Conservation (phyloP, 2,888 invertebrate genomes). For the Pollenia griseotomentosa region DNA sequence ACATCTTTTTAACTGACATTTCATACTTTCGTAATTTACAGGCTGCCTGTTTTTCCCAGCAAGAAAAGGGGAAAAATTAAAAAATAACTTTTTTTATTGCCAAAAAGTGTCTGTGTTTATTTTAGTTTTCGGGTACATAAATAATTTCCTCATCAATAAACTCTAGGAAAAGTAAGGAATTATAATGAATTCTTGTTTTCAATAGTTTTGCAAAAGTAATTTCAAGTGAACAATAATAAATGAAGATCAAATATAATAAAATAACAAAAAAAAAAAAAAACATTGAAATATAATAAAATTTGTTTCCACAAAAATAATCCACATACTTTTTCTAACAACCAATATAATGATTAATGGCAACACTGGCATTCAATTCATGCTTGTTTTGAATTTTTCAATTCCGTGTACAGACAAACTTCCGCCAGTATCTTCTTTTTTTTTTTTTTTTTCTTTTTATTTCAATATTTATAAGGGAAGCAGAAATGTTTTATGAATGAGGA, state of each 20-base stretch:
- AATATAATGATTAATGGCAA: slow-evolving; percentile 81
- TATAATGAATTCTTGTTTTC: slow-evolving; percentile 65
- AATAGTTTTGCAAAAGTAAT: slow-evolving; percentile 32
- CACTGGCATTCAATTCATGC: slow-evolving; percentile 81
- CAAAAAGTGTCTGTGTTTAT: slow-evolving; percentile 37
- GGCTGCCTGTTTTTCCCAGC: slow-evolving; percentile 10
- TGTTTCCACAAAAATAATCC: slow-evolving; percentile 77
- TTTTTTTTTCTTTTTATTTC: not conserved
- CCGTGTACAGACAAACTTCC: slow-evolving; percentile 68
- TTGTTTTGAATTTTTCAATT: slow-evolving; percentile 66
- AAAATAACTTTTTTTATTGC: slow-evolving; percentile 77
- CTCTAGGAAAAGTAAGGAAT: slow-evolving; percentile 69
- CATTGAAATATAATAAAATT: not conserved
- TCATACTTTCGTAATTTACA: slow-evolving; percentile 19
- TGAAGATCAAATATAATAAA: slow-evolving; percentile 43
- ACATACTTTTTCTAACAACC: slow-evolving; percentile 77
- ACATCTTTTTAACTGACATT: slow-evolving; percentile 54
- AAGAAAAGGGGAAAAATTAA: slow-evolving; percentile 66
- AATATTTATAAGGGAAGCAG: slow-evolving; percentile 34
- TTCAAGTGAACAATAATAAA: slow-evolving; percentile 61
- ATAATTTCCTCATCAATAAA: slow-evolving; percentile 82
- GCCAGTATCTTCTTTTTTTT: slow-evolving; percentile 48
- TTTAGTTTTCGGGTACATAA: slow-evolving; percentile 73
- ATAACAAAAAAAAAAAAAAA: slow-evolving; percentile 40
- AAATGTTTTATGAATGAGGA: slow-evolving; percentile 10